Conservation (phyloP, 2,113 vertebrate genomes). For the Regulus satrapa region DNA sequence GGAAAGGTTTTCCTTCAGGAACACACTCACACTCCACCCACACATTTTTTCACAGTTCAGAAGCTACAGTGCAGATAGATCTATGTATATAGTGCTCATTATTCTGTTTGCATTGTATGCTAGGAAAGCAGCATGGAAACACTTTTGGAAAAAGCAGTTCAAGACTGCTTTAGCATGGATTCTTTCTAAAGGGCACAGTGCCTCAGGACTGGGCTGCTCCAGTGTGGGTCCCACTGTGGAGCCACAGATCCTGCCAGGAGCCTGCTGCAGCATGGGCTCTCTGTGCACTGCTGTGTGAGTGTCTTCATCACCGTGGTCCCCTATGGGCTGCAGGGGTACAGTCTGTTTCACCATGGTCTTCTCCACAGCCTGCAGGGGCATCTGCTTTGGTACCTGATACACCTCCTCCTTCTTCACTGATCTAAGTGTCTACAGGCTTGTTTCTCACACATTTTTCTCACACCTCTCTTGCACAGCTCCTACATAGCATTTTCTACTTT, state of each 20-base stretch:
- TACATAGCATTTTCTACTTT: background rate
- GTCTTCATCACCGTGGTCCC: background rate
- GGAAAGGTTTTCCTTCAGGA: background rate
- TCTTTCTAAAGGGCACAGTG: background rate
- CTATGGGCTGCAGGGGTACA: background rate
- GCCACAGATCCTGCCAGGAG: background rate
- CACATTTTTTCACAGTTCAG: background rate
- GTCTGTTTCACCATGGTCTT: background rate
- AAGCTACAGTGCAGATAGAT: background rate
- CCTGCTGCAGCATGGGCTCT: background rate
- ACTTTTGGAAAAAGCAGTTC: background rate
- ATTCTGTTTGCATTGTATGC: background rate
- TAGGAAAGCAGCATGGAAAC: background rate
- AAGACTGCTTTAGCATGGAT: background rate
- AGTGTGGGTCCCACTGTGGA: rapidly evolving
- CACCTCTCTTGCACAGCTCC: background rate
- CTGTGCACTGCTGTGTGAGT: background rate
- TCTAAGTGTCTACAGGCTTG: background rate
- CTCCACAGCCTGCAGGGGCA: background rate
- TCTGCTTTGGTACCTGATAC: background rate
- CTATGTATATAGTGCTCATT: background rate
- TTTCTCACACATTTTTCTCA: background rate
- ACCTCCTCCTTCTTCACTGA: background rate
- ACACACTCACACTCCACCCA: background rate
- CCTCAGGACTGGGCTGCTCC: background rate